Evolutionary conservation across 2,113 vertebrate species (phyloP), one percentile per base, ranked within the genome.

Genomic region (Alces alces): DNA sequence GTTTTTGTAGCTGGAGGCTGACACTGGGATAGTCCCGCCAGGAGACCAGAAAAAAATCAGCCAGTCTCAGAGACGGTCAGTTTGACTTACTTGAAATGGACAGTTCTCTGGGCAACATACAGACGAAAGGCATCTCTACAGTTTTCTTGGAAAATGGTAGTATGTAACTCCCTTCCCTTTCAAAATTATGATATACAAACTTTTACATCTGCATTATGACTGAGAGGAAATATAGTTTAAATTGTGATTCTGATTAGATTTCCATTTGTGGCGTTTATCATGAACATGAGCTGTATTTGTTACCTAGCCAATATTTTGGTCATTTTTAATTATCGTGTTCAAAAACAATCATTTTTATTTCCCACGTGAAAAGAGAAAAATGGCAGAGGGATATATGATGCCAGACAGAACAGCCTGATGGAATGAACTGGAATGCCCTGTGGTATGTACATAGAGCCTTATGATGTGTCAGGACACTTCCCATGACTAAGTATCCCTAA

Each of bases 1-100:
- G 91, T 93, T 91, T 93, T 36, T 60, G 43, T 60, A 58, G 84
- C 86, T 93, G 61, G 5, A 15, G 58, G 30, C 80, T 7, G 16
- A 93, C 39, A 7, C 36, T 39, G 12, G 78, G 25, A 33, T 57
- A 76, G 58, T 33, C 33, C 50, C 5, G 0, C 21, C 6, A 33
- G 66, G 64, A 70, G 84, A 64, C 27, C 28, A 36, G 43, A 33
- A 89, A 86, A 66, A 89, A 79, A 52, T 15, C 88, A 15, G 13
- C 33, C 5, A 4, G 50, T 57, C 10, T 43, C 19, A 28, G 61
- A 3, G 16, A 28, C 39, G 3, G 27, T 43, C 83, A 50, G n/a
- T 54, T 14, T 54, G 30, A 27, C 27, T 85, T 45, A 60, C 16
- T 85, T 60, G 19, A 66, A 66, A 70, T 2, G 9, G 79, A 39